Conservation (phyloP, 2,888 invertebrate genomes). For the Protonemura montana region DNA sequence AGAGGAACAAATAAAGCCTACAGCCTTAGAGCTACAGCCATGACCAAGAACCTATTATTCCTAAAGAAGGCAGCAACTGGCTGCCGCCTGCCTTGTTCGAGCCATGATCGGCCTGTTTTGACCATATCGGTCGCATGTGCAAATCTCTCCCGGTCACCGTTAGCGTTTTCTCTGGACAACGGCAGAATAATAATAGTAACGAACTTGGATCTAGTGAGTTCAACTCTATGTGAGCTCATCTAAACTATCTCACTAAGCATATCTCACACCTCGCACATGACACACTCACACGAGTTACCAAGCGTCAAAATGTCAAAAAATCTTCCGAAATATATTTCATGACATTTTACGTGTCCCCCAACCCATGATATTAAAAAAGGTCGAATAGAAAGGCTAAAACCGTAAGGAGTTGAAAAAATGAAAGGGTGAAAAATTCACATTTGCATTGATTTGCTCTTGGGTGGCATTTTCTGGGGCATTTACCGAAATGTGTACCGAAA, state of each 20-base stretch:
- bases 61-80: not conserved
- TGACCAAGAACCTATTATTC: not conserved
- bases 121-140: not conserved
- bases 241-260: no score
- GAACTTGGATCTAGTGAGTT: no score
- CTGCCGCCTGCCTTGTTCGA: not conserved
- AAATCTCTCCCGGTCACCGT: not conserved
- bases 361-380: not conserved
- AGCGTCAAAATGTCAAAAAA: conserved; percentile 2
- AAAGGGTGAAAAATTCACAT: not conserved
- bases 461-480: no score
- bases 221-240: no score
- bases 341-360: not conserved
- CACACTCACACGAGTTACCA: not conserved
- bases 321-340: not conserved
- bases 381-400: not conserved
- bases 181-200: not conserved
- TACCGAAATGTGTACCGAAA: no score
- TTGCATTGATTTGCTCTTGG: no score
- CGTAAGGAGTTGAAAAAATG: not conserved
- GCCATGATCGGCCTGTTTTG: not conserved
- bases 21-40: no score
- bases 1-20: not conserved
- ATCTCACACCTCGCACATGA: no score
- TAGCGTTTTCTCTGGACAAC: not conserved